Base-by-base conservation (phyloP, 2,888 invertebrate genomes). In the Imbricaverruca yamaguchii region DNA sequence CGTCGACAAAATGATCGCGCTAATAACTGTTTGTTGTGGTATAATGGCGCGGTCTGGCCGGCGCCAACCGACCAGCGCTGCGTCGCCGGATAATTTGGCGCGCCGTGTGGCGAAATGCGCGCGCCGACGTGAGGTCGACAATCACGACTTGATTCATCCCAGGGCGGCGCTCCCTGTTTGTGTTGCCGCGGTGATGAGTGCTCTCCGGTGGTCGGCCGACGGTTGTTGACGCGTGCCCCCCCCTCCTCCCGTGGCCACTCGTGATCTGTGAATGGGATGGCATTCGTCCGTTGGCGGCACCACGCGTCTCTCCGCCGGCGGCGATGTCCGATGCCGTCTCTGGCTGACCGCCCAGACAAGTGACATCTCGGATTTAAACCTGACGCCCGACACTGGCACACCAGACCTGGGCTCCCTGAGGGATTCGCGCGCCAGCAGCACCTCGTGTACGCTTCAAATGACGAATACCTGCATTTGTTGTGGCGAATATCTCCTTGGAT, bases 11-110 rank as follows among this genome's bases (percentile, higher is more conserved):
- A 65, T 65, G 65, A 65, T 23, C 65, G 65, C 65, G 23, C 65
- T 65, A 65, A 65, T 65, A 65, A 65, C 65, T 65, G 65, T 65
- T 65, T 65, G 65, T 65, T 65, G 23, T 65, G 65, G 65, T 65
- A 65, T 65, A 65, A 65, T 65, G 23, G 65, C 65, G 65, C 65
- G 65, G n/a, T 9, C 65, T 65, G 65, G 13, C 3, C 23, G 65
- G 65, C 65, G 23, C 23, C 65, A 6, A 9, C 13, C 65, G 65
- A 10, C 18, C 23, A 9, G 23, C n/a, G 23, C 65, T 65, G 4
- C 9, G 65, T n/a, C 39, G 39, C 39, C 39, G 23, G 65, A 65
- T 65, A 65, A 65, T 65, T n/a, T 18, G 65, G 65, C 23, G 65
- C 39, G 39, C 23, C 65, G 23, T 65, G 65, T 18, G 65, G 23